Evolutionary conservation across 2,888 invertebrate species (phyloP).

Genomic region (Clanis bilineata): DNA sequence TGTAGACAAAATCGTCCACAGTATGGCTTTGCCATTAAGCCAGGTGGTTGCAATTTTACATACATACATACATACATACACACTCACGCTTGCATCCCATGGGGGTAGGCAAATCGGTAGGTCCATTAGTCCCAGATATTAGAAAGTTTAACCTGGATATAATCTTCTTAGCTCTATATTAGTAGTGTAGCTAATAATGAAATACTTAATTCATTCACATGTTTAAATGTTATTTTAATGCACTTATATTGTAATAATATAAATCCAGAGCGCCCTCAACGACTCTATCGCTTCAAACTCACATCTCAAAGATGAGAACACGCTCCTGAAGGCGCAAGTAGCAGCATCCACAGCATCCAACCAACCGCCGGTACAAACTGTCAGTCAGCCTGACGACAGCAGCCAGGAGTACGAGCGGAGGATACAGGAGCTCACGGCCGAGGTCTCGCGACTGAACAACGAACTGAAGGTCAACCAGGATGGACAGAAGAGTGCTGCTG

Average conservation of each 20-base stretch:
- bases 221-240: not conserved
- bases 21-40: no score
- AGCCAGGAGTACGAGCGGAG: conserved; percentile 35
- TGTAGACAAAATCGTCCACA: no score
- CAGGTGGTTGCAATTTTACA: no score
- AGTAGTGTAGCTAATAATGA: no score
- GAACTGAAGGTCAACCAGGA: conserved; percentile 42
- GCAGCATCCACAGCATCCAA: conserved; percentile 59
- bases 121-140: no score
- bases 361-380: conserved; percentile 6
- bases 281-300: conserved; percentile 87
- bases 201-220: no score
- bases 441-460: conserved; percentile 38
- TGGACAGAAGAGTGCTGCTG: conserved; percentile 34
- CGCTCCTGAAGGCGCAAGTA: conserved; percentile 89
- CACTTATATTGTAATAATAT: not conserved
- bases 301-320: conserved; percentile 93
- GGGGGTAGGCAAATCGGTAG: no score
- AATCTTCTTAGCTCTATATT: no score
- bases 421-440: conserved; percentile 37
- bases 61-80: no score
- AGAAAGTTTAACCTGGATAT: no score
- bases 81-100: no score
- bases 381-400: conserved; percentile 22
- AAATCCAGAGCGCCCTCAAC: conserved; percentile 72